Evolutionary conservation across 2,113 vertebrate genomes (phyloP).

Genomic region (Tamias sibiricus): DNA sequence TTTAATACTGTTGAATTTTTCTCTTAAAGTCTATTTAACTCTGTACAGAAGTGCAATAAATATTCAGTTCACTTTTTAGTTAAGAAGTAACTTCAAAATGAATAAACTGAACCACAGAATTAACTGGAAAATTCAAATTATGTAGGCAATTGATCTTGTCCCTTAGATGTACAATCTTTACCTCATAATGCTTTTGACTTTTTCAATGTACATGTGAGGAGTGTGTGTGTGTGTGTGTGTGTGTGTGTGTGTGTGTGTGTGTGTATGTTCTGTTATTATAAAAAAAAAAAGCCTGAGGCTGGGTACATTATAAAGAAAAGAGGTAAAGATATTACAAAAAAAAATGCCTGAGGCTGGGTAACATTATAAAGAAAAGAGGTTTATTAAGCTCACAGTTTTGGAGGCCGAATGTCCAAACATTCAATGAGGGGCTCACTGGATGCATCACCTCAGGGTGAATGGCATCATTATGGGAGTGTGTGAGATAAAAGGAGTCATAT

Average conservation of each 20-base stretch:
- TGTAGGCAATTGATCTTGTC: neutral
- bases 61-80: slow-evolving; percentile 36
- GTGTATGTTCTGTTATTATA: neutral
- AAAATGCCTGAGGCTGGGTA: neutral
- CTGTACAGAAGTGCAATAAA: slow-evolving; percentile 29
- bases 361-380: neutral
- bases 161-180: slow-evolving; percentile 13
- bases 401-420: neutral
- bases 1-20: slow-evolving; percentile 25
- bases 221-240: neutral
- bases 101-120: slow-evolving; percentile 43
- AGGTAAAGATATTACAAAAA: no score
- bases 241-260: neutral
- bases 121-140: slow-evolving; percentile 11
- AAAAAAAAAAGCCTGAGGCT: neutral
- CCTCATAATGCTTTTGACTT: neutral
- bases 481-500: no score
- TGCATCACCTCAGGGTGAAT: neutral
- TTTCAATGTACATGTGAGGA: neutral
- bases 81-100: slow-evolving; percentile 46
- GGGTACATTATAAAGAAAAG: neutral
- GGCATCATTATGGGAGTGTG: neutral
- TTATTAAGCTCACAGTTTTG: neutral
- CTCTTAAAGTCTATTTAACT: slow-evolving; percentile 43
- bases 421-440: neutral